phyloP scores from a whole-genome alignment of 1,140 invertebrate species.

The Drosophila mayri region DNA sequence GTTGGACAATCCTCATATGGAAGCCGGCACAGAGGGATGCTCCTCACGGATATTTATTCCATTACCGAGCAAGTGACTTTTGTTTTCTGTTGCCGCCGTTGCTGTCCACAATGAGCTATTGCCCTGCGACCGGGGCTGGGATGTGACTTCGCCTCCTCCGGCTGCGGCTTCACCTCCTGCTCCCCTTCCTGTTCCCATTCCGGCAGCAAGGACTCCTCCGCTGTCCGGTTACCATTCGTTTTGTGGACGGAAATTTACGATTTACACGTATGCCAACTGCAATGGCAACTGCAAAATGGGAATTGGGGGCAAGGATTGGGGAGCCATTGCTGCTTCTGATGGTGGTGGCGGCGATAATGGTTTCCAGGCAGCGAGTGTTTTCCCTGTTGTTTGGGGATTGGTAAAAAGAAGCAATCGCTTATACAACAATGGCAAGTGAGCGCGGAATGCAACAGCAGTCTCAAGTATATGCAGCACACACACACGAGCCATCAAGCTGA shows the following conservation, averaged over 20 bases:
- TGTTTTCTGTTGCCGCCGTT: slow-evolving; percentile 40
- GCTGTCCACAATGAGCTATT: slow-evolving; percentile 51
- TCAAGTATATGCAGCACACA: slow-evolving; percentile 22
- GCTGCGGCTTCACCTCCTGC: neutral
- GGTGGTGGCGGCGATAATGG: slow-evolving; percentile 54
- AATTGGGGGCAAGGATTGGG: slow-evolving; percentile 27
- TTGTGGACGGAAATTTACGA: slow-evolving; percentile 76
- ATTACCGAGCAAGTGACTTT: slow-evolving; percentile 51
- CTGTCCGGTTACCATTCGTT: slow-evolving; percentile 63
- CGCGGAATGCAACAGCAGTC: slow-evolving; percentile 12
- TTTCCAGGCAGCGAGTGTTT: slow-evolving; percentile 32
- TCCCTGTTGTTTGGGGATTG: slow-evolving; percentile 41
- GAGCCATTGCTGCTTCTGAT: neutral
- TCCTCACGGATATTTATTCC: slow-evolving; percentile 50
- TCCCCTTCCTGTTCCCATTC: slow-evolving; percentile 16
- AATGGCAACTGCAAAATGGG: slow-evolving; percentile 52
- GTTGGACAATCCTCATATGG: slow-evolving; percentile 38
- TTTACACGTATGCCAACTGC: slow-evolving; percentile 80
- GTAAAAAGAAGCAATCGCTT: slow-evolving; percentile 20
- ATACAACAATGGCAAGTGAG: slow-evolving; percentile 33
- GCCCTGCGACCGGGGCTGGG: slow-evolving; percentile 12
- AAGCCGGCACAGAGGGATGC: slow-evolving; percentile 21
- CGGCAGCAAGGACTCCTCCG: slow-evolving; percentile 4
- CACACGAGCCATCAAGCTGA: slow-evolving; percentile 7
- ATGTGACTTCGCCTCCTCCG: neutral